Evolutionary conservation across 2,888 invertebrate species (phyloP), one percentile per base, ranked within the genome.

Genomic region (Coleophora deauratella): DNA sequence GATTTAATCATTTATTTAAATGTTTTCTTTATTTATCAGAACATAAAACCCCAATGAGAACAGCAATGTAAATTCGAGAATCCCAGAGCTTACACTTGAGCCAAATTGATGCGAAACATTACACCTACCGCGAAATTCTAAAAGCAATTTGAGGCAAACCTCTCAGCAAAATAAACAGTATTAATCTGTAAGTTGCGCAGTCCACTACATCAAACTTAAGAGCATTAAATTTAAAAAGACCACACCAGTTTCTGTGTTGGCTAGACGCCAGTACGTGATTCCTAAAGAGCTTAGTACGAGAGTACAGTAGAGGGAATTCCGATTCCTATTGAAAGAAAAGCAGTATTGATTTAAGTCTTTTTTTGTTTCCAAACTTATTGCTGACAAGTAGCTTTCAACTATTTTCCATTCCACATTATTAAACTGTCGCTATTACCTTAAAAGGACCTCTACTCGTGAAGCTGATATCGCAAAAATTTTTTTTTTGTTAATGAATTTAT

Each of bases 141-240:
- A 60, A 67, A 64, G 57, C 69, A 74, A 73, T 77, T 74, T 65
- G 50, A 60, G 56, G 49, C 71, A 70, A 79, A 69, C 70, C 72
- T 74, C 73, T 77, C 72, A 72, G 52, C 62, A 63, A 70, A 71
- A 72, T 75, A 75, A 76, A 77, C 65, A 63, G 54, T 66, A 75
- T 71, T 75, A 76, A 78, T 80, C 69, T 65, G 63, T 67, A 73
- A 76, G 62, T 74, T 65, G 55, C 39, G 42, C 54, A 62, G 67
- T 66, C 59, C 65, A 73, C 67, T 75, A 71, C 71, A 76, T 80
- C 72, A 77, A 74, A 75, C 68, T 73, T 76, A 77, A 78, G 76
- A 79, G 75, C 63, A 78, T 77, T 78, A 81, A 73, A 72, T 69
- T 67, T 72, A 54, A 71, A 73, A 76, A 73, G 66, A 62, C 59